phyloP scores from a whole-genome alignment of 2,888 invertebrate species.

The Teinopalpus imperialis region DNA sequence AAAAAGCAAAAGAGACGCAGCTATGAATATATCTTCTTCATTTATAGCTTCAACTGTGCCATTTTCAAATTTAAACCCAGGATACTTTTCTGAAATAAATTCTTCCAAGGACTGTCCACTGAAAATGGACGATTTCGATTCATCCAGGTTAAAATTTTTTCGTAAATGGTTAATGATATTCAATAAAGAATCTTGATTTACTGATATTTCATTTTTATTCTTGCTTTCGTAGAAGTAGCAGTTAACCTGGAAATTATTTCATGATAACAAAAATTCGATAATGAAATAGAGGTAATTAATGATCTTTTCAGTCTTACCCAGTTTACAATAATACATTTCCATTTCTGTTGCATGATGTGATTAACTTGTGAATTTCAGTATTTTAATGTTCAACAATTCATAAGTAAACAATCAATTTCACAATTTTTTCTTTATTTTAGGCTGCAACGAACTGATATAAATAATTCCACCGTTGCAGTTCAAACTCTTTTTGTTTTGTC shows the following conservation, averaged over 20 bases:
- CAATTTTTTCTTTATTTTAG: too few relatives aligned
- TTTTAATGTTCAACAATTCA: too few relatives aligned
- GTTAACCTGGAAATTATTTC: constrained; percentile 61
- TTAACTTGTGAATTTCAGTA: background rate
- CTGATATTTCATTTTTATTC: constrained; percentile 39
- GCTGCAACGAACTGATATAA: constrained; percentile 28
- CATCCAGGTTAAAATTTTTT: constrained; percentile 63
- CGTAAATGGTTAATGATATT: constrained; percentile 64
- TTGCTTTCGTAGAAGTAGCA: constrained; percentile 61
- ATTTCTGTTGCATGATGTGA: constrained; percentile 58
- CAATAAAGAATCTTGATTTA: constrained; percentile 53
- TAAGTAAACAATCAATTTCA: constrained; percentile 14
- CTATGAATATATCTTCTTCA: constrained; percentile 61
- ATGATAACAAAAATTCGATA: constrained; percentile 7
- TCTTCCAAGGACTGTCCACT: constrained; percentile 63
- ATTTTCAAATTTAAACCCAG: constrained; percentile 69
- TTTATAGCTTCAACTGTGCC: constrained; percentile 47
- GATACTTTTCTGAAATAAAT: constrained; percentile 73
- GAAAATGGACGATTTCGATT: constrained; percentile 64
- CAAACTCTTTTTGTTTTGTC: constrained; percentile 53
- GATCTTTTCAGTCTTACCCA: constrained; percentile 55
- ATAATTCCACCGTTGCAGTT: constrained; percentile 61
- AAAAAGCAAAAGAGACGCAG: constrained; percentile 75
- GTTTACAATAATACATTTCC: constrained; percentile 68
- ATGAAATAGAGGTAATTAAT: background rate